Conservation (phyloP, 2,797 vertebrate genomes). For the Petrocephalus sullivani region DNA sequence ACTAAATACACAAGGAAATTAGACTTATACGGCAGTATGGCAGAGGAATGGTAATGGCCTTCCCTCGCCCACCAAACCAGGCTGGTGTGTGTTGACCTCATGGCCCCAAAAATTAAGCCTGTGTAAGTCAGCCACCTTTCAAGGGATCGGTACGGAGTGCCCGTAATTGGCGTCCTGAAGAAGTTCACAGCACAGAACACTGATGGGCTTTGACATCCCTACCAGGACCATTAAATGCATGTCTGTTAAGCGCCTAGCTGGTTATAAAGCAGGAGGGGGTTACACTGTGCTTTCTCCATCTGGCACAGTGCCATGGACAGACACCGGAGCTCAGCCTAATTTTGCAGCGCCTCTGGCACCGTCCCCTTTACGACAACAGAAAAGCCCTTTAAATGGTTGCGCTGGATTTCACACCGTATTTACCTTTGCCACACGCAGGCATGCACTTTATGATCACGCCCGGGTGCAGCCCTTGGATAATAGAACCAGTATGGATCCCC, state of each 20-base stretch:
- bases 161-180: neutral
- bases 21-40: constrained; percentile 52
- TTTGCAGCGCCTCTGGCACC: neutral
- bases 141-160: neutral
- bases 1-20: constrained; percentile 55
- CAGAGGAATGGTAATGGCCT: constrained; percentile 17
- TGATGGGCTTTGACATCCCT: neutral
- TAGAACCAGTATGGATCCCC: neutral
- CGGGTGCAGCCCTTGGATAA: neutral
- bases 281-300: neutral
- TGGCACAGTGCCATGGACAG: neutral
- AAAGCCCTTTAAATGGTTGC: neutral
- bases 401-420: neutral
- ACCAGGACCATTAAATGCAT: neutral
- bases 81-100: neutral
- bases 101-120: neutral
- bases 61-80: neutral
- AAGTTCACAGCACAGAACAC: neutral
- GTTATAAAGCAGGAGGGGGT: neutral
- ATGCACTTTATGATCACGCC: neutral
- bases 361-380: neutral
- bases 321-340: neutral
- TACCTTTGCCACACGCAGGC: neutral
- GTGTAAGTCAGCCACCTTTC: neutral
- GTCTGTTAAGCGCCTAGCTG: neutral